Evolutionary conservation across 2,113 vertebrate genomes (phyloP), one percentile per base, ranked within the genome.

Genomic region (Gasterosteus aculeatus): DNA sequence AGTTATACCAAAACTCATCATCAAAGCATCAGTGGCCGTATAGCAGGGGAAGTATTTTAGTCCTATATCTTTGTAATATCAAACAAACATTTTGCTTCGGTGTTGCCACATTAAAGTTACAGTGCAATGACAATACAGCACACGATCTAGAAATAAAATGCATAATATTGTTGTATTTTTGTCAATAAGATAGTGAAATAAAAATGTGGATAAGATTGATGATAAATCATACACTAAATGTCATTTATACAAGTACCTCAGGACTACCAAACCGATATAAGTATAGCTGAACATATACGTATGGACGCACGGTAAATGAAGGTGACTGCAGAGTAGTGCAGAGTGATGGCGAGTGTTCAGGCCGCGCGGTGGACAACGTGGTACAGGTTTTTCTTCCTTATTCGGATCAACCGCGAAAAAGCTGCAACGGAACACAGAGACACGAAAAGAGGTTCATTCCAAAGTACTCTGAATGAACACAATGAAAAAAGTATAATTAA

Each of bases 311-410:
- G 5, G 33, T 84, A 89, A 90, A 87, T 88, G 90, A 41, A 87
- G 38, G 63, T 9, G 63, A 71, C 11, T 66, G 31, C 67, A 69
- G 26, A 47, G 29, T 10, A 42, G 51, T 11, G 47, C 42, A 1
- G 67, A 58, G 47, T 51, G 47, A 35, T 15, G 33, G 16, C n/a
- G 47, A 15, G 57, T 10, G 11, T 72, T 92, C 66, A 92, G 58
- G 33, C 44, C 0, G 78, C 60, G n/a, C 49, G 77, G 15, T 70
- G 42, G 44, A 82, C 31, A 58, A 94, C 63, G 80, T 72, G 86
- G 44, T 77, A 46, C 0, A 90, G 2, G 66, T 90, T 94, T 80
- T 86, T 93, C 80, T 82, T 92, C 88, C 66, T 94, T 85, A 95
- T 89, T 54, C 93, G 82, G 65, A 94, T 92, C 76, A 56, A 53